A percentile compares a stretch with the other conserved stretches of the same genome.
These are phyloP conservation scores for Odiellus spinosus DNA, from an alignment of 2,888 invertebrate species.

Conservation along the genomic window DNA sequence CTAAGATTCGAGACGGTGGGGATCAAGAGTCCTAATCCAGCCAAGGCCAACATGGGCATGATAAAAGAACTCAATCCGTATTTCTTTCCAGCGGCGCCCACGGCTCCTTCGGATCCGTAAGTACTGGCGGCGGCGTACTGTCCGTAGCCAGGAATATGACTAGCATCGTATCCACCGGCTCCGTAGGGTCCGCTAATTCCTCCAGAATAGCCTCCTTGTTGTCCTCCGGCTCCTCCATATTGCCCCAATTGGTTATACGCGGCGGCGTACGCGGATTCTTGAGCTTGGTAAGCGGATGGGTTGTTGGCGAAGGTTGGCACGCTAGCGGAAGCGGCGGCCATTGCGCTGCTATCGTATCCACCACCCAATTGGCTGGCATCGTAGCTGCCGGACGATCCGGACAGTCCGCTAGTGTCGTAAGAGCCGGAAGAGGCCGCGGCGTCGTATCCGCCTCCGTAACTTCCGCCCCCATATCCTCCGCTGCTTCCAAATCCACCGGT, in stretches of 20 bases:
- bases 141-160: not conserved
- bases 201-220: not conserved
- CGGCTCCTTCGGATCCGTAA: not conserved
- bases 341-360: not conserved
- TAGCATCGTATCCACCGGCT: not conserved
- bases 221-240: not conserved
- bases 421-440: not conserved
- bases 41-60: constrained; percentile 22
- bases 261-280: not conserved
- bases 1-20: constrained; percentile 20
- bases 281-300: not conserved
- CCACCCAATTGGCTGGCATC: not conserved
- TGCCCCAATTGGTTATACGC: not conserved
- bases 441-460: not conserved
- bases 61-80: constrained; percentile 20
- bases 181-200: not conserved
- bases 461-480: not conserved
- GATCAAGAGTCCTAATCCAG: constrained; percentile 20
- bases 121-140: not conserved
- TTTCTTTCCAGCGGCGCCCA: not conserved
- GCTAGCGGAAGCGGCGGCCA: not conserved
- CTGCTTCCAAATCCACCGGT: constrained; percentile 1
- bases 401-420: no score
- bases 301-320: not conserved
- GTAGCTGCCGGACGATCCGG: no score